Percentiles rank a stretch among this genome's conserved stretches.
phyloP scores from a whole-genome alignment of 2,888 invertebrate genomes.

The Drosophila nr. perissopoda region DNA sequence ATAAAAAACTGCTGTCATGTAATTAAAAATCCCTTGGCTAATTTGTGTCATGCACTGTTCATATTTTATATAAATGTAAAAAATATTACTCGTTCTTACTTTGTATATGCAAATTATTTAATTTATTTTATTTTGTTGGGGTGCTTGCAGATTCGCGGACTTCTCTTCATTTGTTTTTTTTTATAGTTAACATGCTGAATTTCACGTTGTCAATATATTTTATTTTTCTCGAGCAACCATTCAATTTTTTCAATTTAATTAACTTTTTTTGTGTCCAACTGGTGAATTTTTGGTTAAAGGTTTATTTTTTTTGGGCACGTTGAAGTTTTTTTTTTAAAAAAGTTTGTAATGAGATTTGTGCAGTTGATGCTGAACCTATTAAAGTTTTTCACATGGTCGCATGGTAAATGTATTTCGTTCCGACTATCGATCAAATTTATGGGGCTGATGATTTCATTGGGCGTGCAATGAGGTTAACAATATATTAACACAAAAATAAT shows the following conservation, averaged over 20 bases:
- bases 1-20: background rate
- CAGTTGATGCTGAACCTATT: slow-evolving; percentile 44
- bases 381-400: slow-evolving; percentile 34
- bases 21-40: slow-evolving; percentile 18
- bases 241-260: slow-evolving; percentile 76
- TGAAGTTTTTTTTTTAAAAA: background rate
- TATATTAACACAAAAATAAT: background rate
- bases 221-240: slow-evolving; percentile 28
- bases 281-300: slow-evolving; percentile 28
- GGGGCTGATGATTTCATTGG: background rate
- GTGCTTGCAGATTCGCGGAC: slow-evolving; percentile 9
- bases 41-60: slow-evolving; percentile 26
- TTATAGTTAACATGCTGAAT: slow-evolving; percentile 32
- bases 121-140: slow-evolving; percentile 10
- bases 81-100: background rate
- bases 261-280: slow-evolving; percentile 43
- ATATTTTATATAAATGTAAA: slow-evolving; percentile 7
- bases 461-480: background rate
- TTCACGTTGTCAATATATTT: slow-evolving; percentile 32
- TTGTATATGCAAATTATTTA: slow-evolving; percentile 12
- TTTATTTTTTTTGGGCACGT: background rate
- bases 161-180: slow-evolving; percentile 18
- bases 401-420: slow-evolving; percentile 10
- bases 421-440: slow-evolving; percentile 44
- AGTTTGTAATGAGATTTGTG: slow-evolving; percentile 36